These are phyloP conservation scores for Malurus cyaneus DNA, from an alignment of 2,113 vertebrate species.

Conservation along the genomic window DNA sequence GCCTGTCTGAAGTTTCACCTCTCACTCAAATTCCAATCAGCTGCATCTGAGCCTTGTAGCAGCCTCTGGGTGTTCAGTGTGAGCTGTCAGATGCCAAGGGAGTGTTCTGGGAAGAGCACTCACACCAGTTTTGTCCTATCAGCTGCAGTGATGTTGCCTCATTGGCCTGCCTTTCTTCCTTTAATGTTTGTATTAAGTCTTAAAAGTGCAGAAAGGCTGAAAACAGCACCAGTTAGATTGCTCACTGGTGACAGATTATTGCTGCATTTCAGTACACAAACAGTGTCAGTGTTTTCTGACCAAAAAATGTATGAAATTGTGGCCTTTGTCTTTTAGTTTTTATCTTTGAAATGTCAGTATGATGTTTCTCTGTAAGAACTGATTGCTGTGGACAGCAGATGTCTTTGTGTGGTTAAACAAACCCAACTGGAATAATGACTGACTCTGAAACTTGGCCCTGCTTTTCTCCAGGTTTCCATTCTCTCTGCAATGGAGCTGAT, in stretches of 20 bases:
- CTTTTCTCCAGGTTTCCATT: conserved; percentile 83
- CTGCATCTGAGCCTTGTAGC: background rate
- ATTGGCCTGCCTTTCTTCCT: background rate
- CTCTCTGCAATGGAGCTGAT: conserved; percentile 93
- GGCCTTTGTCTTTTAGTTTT: background rate
- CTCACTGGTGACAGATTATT: background rate
- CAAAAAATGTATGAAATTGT: background rate
- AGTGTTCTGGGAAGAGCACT: background rate
- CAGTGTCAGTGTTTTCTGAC: background rate
- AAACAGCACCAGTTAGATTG: background rate
- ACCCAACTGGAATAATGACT: background rate
- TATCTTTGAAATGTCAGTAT: background rate
- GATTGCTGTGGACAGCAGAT: background rate
- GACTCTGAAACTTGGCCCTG: background rate
- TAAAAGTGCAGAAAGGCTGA: background rate
- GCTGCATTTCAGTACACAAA: background rate
- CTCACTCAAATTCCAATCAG: background rate
- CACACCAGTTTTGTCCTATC: background rate
- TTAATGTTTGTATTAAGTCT: background rate
- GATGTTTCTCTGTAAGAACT: background rate
- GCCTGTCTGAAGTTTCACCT: background rate
- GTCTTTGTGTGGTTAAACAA: background rate
- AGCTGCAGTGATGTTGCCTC: background rate
- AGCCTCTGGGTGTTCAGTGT: background rate
- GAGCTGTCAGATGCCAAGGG: background rate